Evolutionary conservation across 2,888 invertebrate genomes (phyloP), one percentile per base, ranked within the genome.

Genomic region (Corbicula japonica): DNA sequence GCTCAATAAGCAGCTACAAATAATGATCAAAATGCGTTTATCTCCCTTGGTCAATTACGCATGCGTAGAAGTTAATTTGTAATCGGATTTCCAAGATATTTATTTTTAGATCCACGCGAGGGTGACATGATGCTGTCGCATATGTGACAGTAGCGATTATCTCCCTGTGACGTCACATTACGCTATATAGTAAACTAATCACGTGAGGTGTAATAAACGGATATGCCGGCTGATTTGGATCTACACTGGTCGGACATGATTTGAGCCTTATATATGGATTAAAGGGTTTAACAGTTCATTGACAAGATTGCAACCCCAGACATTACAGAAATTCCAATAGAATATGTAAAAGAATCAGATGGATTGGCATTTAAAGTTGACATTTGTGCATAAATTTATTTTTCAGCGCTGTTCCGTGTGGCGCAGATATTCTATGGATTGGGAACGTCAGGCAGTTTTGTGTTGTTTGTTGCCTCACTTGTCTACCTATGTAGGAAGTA

Each of bases 401-500:
- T 73, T 69, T 32, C 75, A 83, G 83, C 46, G 1, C 41, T 75
- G 46, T 68, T 66, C 21, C 66, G 76, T 26, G 72, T 76, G 21
- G 71, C 74, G n/a, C 70, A 77, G 65, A 72, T 78, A 18, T 73
- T 80, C 48, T 83, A 58, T 44, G 44, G 62, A 41, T 44, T 82
- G 2, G 75, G 78, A 1, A 23, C 18, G 10, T 35, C 70, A 0
- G 85, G 82, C 15, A 74, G 87, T 28, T 54, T 82, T 0, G 71
- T 84, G 8, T 83, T 85, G 54, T 76, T 80, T 23, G 74, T 61
- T 8, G 86, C 84, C 1, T 75, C 86, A 6, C 30, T 83, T 1
- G 77, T 91, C 23, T 82, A 89, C 61, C 72, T 84, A 12, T 76
- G 75, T 8, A 69, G 88, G 30, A 83, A 85, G 52, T 86, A 84